A percentile compares a stretch with the other conserved stretches of the same genome.
phyloP scores from a whole-genome alignment of 2,113 vertebrate genomes.

The Ailuropoda melanoleuca region DNA sequence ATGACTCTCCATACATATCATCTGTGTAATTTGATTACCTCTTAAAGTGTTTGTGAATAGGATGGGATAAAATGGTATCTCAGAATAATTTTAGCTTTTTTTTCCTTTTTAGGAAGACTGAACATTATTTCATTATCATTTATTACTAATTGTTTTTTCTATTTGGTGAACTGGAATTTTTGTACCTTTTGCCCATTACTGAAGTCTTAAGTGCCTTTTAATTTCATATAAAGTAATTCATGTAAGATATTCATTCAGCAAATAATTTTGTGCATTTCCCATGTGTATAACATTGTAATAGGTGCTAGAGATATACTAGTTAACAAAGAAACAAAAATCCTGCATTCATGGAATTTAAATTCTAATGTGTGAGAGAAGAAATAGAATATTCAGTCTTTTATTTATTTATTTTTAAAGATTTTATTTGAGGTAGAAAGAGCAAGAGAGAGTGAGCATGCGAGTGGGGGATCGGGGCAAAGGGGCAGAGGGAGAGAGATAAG shows the following conservation, averaged over 20 bases:
- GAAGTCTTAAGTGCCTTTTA: neutral
- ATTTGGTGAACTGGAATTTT: neutral
- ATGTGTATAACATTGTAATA: neutral
- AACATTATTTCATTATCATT: neutral
- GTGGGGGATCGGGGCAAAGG: too few relatives aligned
- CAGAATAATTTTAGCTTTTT: neutral
- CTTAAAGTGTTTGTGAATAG: neutral
- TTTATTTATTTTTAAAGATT: too few relatives aligned
- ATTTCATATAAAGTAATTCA: neutral
- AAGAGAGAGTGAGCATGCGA: too few relatives aligned
- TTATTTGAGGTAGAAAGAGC: too few relatives aligned
- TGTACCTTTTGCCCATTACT: neutral
- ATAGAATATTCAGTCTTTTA: neutral
- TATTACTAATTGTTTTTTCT: neutral
- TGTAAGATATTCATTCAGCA: neutral
- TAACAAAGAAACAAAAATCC: neutral
- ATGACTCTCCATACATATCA: neutral
- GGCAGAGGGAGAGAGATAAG: too few relatives aligned
- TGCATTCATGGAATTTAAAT: neutral
- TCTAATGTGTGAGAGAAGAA: neutral
- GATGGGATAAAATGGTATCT: neutral
- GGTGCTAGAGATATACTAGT: neutral
- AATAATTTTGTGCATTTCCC: neutral
- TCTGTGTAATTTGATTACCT: neutral
- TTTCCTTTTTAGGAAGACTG: neutral